phyloP scores from a whole-genome alignment of 2,888 invertebrate genomes.

The Platycnemis pennipes region DNA sequence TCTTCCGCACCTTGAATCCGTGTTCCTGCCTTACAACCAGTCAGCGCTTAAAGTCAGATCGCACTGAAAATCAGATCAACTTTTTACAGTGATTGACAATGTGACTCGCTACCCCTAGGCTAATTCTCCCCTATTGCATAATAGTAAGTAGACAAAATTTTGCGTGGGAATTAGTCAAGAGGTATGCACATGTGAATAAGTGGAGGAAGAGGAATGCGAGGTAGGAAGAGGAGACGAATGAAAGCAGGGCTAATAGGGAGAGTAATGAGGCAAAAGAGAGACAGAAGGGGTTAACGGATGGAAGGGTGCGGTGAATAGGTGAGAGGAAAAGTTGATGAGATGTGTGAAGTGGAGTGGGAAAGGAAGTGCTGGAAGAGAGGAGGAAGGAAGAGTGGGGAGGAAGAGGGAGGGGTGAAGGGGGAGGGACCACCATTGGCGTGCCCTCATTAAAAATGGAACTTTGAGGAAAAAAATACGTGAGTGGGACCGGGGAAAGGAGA shows the following conservation, averaged over 20 bases:
- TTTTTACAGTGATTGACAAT: no score
- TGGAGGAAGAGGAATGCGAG: background rate
- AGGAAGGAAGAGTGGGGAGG: background rate
- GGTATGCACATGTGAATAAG: background rate
- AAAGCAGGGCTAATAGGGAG: background rate
- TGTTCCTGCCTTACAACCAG: no score
- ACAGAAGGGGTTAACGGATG: background rate
- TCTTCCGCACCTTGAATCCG: no score
- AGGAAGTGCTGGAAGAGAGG: background rate
- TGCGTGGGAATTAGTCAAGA: no score
- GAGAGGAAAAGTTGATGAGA: slow-evolving; percentile 12
- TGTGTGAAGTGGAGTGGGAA: background rate
- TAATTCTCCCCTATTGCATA: no score
- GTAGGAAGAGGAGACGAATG: background rate
- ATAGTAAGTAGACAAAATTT: no score
- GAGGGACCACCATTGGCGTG: background rate
- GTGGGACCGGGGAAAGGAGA: background rate
- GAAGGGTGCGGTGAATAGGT: background rate
- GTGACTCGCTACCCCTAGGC: no score
- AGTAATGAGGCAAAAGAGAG: slow-evolving; percentile 2
- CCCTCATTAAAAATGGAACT: slow-evolving; percentile 12
- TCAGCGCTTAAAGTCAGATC: no score
- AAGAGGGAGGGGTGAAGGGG: background rate
- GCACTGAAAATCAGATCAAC: no score
- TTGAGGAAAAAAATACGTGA: background rate